Base-by-base conservation (phyloP, 1,140 invertebrate species). In the Pogonomyrmex californicus region DNA sequence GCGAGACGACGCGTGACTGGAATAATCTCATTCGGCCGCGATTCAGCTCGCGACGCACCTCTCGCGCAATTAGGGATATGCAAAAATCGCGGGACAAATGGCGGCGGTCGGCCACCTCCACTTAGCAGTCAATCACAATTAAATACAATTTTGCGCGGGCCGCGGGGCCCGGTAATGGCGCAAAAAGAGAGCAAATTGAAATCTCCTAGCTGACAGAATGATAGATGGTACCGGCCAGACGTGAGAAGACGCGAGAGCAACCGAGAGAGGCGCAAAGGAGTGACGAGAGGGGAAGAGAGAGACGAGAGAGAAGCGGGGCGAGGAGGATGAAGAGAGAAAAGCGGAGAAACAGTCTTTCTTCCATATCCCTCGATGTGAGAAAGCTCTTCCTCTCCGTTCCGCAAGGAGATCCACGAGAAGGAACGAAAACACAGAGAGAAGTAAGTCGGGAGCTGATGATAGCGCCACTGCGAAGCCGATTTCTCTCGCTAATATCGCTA, bases 131-230 rank as follows among this genome's bases (percentile, higher is more conserved):
- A 95, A 95, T 95, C 94, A 95, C 94, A 94, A 95, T 95, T 95
- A 95, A 94, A 95, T 94, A 95, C 93, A 94, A 94, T 95, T 94
- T 95, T 95, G 93, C 93, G 89, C 91, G 90, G 90, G 86, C 90
- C 75, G 87, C 90, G 86, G 87, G 91, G 75, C 83, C 87, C 88
- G 88, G 92, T 94, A 93, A 94, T 94, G 93, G 91, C 70, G 91
- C 93, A 94, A 94, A 95, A 95, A 95, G 93, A 93, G 94, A 95
- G 93, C 94, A 95, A 95, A 95, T 95, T 94, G 92, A 95, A 95
- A 94, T 94, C 93, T 94, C 93, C 92, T 94, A 94, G 92, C 94
- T 93, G 94, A 94, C 94, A 93, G 93, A 91, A 94, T 94, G 94
- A 95, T 95, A 94, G 92, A 95, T 95, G 92, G 82, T 89, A 75